Evolutionary conservation across 2,797 vertebrate genomes (phyloP), one percentile per base, ranked within the genome.

Genomic region (Gymnopithys bicolor): DNA sequence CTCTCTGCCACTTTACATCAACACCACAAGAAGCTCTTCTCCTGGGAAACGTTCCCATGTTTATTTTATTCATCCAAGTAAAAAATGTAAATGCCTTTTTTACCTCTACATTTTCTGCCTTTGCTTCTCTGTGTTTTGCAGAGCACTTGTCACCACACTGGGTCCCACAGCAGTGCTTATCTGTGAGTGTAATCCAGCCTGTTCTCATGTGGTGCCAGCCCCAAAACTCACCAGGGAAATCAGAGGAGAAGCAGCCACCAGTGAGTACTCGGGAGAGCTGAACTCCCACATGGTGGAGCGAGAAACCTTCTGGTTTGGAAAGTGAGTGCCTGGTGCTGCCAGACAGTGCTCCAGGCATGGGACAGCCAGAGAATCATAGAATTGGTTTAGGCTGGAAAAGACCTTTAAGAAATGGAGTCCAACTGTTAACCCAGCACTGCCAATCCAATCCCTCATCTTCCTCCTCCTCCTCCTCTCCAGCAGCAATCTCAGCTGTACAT

Each of bases 51-150:
- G 3, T 68, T 89, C 94, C 94, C 93, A 59, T 93, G 73, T 88
- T 95, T 94, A 81, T 90, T 91, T 90, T 77, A 84, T 91, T 95
- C 58, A 58, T 85, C 87, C 58, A 45, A 88, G 79, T 78, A 30
- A 75, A 76, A 94, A 87, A 92, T 70, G 46, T 53, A 89, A 89
- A 95, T 92, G 90, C 33, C 67, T 78, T 73, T 43, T 73, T 39
- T 11, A 4, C 28, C 80, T 49, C 69, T n/a, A 45, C 69, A 69
- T 78, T 73, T 89, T 68, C 62, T 90, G 69, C 7, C 91, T 92
- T 30, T 66, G 76, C 76, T 39, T 33, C 82, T 59, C 87, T 25
- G 33, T 45, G 24, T 56, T 77, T 77, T 33, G 55, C 69, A 53
- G 87, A 85, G 79, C 78, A 46, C 53, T 41, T 84, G 69, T 37